phyloP scores from a whole-genome alignment of 2,797 vertebrate species.

The Phrynocephalus guinanensis region DNA sequence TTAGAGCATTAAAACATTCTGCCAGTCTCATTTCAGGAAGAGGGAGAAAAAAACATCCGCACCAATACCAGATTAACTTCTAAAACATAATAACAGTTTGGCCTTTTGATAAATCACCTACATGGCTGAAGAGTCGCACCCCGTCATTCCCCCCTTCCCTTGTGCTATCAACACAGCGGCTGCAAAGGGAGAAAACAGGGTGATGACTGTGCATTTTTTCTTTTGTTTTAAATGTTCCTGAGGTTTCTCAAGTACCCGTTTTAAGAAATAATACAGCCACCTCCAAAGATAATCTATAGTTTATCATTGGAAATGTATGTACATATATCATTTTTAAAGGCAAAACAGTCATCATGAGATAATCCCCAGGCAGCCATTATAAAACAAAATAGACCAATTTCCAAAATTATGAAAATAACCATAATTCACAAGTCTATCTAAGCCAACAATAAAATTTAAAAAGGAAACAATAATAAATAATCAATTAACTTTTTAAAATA shows the following conservation, averaged over 20 bases:
- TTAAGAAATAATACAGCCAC: neutral
- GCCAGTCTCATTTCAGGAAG: neutral
- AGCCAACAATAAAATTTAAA: neutral
- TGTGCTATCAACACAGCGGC: neutral
- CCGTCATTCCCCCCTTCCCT: neutral
- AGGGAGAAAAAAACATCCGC: neutral
- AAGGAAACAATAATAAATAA: neutral
- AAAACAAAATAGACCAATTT: neutral
- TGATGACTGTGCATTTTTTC: neutral
- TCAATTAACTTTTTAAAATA: no score
- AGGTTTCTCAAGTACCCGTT: neutral
- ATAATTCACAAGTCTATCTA: neutral
- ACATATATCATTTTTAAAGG: neutral
- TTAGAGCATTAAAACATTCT: slow-evolving; percentile 32
- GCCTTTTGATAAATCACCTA: slow-evolving; percentile 24
- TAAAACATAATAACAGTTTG: slow-evolving; percentile 21
- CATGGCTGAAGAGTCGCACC: neutral
- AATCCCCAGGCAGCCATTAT: neutral
- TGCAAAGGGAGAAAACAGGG: slow-evolving; percentile 1
- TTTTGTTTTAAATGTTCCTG: slow-evolving; percentile 13
- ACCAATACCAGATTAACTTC: slow-evolving; percentile 32
- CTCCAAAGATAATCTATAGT: neutral
- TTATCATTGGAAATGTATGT: neutral
- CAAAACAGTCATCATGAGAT: neutral
- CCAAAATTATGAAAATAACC: neutral